Conservation (phyloP, 2,797 vertebrate genomes). For the Phoxinus dragarum region DNA sequence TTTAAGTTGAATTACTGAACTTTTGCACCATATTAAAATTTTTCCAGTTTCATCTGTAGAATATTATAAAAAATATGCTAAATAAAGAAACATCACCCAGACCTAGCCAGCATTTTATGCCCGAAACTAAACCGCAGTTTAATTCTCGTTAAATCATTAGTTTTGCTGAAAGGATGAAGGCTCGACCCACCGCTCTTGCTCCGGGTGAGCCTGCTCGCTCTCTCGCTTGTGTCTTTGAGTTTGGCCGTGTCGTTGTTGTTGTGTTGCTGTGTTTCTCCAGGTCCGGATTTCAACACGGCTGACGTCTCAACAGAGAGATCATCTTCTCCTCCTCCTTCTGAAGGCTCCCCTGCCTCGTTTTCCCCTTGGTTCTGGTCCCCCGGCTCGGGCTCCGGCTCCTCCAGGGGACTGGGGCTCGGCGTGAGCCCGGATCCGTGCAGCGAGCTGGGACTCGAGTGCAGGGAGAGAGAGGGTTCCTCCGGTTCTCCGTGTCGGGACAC, state of each 20-base stretch:
- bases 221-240: conserved; percentile 61
- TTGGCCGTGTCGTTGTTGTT: conserved; percentile 76
- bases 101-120: neutral
- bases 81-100: neutral
- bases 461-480: conserved; percentile 77
- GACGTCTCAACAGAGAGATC: conserved; percentile 56
- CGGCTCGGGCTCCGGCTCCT: conserved; percentile 49
- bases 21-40: no score
- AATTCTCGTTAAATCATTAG: no score
- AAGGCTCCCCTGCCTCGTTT: conserved; percentile 43
- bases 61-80: neutral
- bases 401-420: conserved; percentile 72
- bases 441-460: conserved; percentile 84
- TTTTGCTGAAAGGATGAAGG: neutral
- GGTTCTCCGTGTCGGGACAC: conserved; percentile 70
- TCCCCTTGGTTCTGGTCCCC: conserved; percentile 46
- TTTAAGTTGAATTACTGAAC: no score
- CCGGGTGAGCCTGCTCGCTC: conserved; percentile 50
- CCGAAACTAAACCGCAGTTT: neutral
- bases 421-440: conserved; percentile 76
- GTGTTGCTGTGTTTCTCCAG: conserved; percentile 66
- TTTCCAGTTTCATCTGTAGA: no score
- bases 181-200: conserved; percentile 56
- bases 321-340: conserved; percentile 54
- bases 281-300: conserved; percentile 60